phyloP scores from a whole-genome alignment of 2,797 vertebrate species.

The Monodelphis domestica region DNA sequence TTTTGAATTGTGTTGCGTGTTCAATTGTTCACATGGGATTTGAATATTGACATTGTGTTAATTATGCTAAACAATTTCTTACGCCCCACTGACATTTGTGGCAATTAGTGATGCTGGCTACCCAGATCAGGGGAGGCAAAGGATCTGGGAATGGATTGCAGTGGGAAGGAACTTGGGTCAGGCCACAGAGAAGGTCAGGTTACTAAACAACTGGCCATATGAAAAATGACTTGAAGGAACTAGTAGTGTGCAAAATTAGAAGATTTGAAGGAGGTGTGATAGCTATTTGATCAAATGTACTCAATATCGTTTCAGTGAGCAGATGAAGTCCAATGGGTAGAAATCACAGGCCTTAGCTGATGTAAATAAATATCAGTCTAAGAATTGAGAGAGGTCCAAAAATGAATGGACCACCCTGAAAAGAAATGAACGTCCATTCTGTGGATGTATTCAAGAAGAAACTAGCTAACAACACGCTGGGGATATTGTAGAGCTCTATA shows the following conservation, averaged over 20 bases:
- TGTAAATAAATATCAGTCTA: fast-evolving
- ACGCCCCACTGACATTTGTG: not conserved
- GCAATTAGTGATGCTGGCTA: not conserved
- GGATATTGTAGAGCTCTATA: not conserved
- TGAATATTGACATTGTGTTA: not conserved
- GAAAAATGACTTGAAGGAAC: not conserved
- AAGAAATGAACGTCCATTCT: not conserved
- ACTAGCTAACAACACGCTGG: not conserved
- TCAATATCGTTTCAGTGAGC: not conserved
- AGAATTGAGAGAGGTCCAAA: not conserved
- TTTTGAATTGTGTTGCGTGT: not conserved
- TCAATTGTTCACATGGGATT: not conserved
- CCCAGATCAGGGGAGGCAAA: not conserved
- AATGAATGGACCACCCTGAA: not conserved
- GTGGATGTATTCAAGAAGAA: not conserved
- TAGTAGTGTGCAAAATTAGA: not conserved
- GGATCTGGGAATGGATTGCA: not conserved
- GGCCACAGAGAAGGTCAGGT: not conserved
- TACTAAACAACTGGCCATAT: not conserved
- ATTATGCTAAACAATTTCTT: not conserved
- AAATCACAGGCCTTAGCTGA: fast-evolving
- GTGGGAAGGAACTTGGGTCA: not conserved
- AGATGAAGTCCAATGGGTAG: fast-evolving
- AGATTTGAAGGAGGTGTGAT: not conserved
- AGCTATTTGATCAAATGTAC: not conserved